These are phyloP conservation scores for Chaenocephalus aceratus DNA, from an alignment of 2,113 vertebrate species.

Conservation along the genomic window DNA sequence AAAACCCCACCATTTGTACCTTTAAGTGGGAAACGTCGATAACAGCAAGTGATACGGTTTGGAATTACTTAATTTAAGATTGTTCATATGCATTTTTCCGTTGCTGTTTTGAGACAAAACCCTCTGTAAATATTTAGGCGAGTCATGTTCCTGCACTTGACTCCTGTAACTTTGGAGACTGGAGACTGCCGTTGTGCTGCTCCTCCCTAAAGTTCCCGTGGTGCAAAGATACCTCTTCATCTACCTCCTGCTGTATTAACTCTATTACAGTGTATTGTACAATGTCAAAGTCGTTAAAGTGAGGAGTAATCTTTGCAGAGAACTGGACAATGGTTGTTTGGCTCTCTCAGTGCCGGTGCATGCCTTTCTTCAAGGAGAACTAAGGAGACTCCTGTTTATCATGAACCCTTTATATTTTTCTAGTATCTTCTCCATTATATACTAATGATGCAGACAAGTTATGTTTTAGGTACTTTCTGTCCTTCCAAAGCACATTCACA, in stretches of 20 bases:
- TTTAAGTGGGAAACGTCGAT: not conserved
- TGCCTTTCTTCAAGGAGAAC: constrained; percentile 32
- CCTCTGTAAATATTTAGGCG: not conserved
- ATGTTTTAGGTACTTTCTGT: not conserved
- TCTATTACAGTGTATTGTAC: constrained; percentile 47
- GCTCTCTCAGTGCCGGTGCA: not conserved
- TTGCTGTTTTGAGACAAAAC: not conserved
- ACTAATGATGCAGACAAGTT: not conserved
- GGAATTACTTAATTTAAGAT: constrained; percentile 1
- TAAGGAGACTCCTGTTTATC: not conserved
- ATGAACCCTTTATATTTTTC: not conserved
- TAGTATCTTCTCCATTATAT: not conserved
- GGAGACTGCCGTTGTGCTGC: constrained; percentile 20
- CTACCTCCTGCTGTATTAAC: constrained; percentile 57
- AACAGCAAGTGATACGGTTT: not conserved
- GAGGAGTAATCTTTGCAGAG: constrained; percentile 36
- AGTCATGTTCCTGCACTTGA: not conserved
- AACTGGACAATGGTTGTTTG: constrained; percentile 48
- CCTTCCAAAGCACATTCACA: not conserved
- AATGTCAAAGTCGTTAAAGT: constrained; percentile 55
- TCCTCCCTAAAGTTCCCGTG: constrained; percentile 41
- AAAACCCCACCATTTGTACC: not conserved
- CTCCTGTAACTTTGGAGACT: constrained; percentile 14
- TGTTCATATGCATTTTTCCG: not conserved
- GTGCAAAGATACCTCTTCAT: constrained; percentile 53